Percentiles rank a stretch among this genome's conserved stretches.
Conservation (phyloP, 2,888 invertebrate species). For the Erebia aethiops region DNA sequence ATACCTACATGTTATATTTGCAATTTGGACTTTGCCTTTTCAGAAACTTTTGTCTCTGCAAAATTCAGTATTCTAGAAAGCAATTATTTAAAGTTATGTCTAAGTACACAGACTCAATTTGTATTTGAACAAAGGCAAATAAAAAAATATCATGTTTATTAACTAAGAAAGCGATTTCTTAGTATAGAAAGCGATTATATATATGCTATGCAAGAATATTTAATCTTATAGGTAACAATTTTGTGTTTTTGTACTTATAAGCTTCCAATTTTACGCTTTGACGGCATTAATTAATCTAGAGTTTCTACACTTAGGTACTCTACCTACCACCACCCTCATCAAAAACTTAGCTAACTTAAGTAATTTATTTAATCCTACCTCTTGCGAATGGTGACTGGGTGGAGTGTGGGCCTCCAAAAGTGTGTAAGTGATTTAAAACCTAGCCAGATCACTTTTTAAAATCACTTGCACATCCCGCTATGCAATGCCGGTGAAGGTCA, state of each 20-base stretch:
- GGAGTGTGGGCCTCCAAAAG: background rate
- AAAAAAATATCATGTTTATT: too few species aligned
- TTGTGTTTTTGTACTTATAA: conserved; percentile 4
- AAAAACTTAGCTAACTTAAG: conserved; percentile 17
- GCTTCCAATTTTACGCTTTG: conserved; percentile 9
- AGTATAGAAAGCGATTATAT: too few species aligned
- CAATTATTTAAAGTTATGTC: too few species aligned
- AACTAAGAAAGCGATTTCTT: background rate
- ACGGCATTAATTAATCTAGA: conserved; percentile 16
- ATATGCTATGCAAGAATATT: conserved; percentile 1
- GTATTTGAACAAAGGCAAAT: too few species aligned
- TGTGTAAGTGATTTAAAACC: background rate
- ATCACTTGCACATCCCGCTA: too few species aligned
- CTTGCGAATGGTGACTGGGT: conserved; percentile 1
- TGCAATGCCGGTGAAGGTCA: too few species aligned
- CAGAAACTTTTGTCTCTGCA: too few species aligned
- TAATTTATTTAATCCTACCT: conserved; percentile 17
- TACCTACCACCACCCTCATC: conserved; percentile 11
- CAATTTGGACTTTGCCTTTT: too few species aligned
- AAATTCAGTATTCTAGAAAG: too few species aligned
- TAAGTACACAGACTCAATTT: background rate
- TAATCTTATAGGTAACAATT: background rate
- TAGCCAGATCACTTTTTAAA: too few species aligned
- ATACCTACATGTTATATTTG: too few species aligned
- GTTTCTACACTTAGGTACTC: conserved; percentile 1